Evolutionary conservation across 2,888 invertebrate genomes (phyloP), one percentile per base, ranked within the genome.

Genomic region (Crematogaster levior): DNA sequence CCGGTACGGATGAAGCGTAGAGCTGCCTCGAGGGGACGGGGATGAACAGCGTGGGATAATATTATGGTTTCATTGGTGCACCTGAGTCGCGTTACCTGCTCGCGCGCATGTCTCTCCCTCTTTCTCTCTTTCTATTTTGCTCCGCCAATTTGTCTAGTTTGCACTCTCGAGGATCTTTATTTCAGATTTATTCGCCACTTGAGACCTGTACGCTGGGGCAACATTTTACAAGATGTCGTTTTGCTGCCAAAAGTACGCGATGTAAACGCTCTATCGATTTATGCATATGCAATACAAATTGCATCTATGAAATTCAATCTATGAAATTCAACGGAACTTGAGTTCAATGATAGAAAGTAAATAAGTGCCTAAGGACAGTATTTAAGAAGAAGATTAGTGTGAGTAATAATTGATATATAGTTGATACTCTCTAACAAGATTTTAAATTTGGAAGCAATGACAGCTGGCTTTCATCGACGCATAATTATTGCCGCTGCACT

Each of bases 1-100:
- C 77, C 56, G 12, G 34, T 9, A 18, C n/a, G 30, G 30, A 21
- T 65, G 43, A 58, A 48, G 48, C 68, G 75, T 40, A 61, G 61
- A 58, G n/a, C 60, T 34, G 82, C 79, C 87, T 72, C 68, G 61
- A 77, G 43, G 24, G 86, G 60, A 63, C 21, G 72, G 87, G 83
- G 89, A 89, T 84, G 88, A 87, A 86, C 77, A 85, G 82, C 81
- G 83, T 85, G 84, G 85, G 90, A 90, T 89, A 90, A 90, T 90
- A 88, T 90, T 89, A 86, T 90, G 89, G 84, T 90, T 90, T 89
- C 86, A 89, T 89, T 83, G 86, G 82, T 81, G 84, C 85, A 89
- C 84, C 85, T 86, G 87, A 89, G 86, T 86, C 82, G 81, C 82
- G 84, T 83, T 84, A 84, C 79, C 74, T n/a, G 65, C 40, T 46